Evolutionary conservation across 2,113 vertebrate species (phyloP), one percentile per base, ranked within the genome.

Genomic region (Cheilinus undulatus): DNA sequence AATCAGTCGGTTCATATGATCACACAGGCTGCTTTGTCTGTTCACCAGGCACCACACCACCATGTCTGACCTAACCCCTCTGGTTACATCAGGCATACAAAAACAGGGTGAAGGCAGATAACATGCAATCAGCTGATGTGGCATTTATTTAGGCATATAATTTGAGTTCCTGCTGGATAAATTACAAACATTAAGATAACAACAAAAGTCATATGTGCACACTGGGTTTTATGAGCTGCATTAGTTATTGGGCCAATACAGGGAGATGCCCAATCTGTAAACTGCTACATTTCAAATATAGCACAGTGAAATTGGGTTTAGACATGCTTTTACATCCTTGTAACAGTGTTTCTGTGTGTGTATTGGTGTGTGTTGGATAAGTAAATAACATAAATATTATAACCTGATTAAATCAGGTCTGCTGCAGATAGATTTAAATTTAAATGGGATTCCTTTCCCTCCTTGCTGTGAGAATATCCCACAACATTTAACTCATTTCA

Each of bases 1-100:
- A 17, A 32, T 66, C 19, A 48, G 53, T 61, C 14, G 3, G 28
- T 40, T 71, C 30, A 49, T 34, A 14, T 65, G 80, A 73, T 64
- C 64, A 69, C 52, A 63, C 49, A 53, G 26, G 12, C 34, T 19
- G 61, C 42, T 56, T 54, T 56, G 46, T 51, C 32, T 57, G 20
- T 48, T 22, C 59, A 23, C 24, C 11, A 23, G 20, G 11, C 7
- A 17, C 27, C 22, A 34, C 23, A 10, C 36, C 64, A 52, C 20
- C 23, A 1, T 38, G 11, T 61, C 30, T 30, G 30, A 30, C 38
- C 61, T 40, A 40, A 45, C 38, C 45, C 54, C 22, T 68, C 48
- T 20, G 13, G 36, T 15, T 2, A 22, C n/a, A 42, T 2, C 46
- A 71, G 61, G 51, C 8, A 1, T 38, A 43, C 32, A 27, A 52